Base-by-base conservation (phyloP, 2,888 invertebrate genomes). In the Xanthia togata region DNA sequence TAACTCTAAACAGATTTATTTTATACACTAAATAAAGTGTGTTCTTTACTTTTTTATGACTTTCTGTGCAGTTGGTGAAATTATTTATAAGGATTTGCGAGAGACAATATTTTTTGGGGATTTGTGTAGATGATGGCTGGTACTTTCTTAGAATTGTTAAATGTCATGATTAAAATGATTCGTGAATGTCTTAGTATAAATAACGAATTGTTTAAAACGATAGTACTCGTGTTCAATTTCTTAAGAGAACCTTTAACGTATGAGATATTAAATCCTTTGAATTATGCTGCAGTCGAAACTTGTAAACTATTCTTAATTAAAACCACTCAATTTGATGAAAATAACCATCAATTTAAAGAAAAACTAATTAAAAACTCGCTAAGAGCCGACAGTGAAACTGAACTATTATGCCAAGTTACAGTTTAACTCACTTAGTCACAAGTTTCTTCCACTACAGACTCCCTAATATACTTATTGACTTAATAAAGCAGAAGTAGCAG, bases 391-490 rank as follows among this genome's bases (percentile, higher is more conserved):
- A 85, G 59, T 57, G 64, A 85, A 65, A 69, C 69, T 69, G 60
- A 85, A 85, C 78, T 82, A 85, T 82, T 70, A 57, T 62, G 62
- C 44, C 60, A 76, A 82, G 83, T 82, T 85, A 69, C 69, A 72
- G 69, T 70, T 70, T 76, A 83, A 83, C 74, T 74, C 63, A 70
- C 35, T 83, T 79, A 84, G 41, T 26, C 12, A 41, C 55, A 75
- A 87, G 65, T 84, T 88, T 57, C 70, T 67, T 69, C 53, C 65
- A 86, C 74, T 83, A 83, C 70, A 86, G 79, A 23, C 71, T 76
- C 72, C 59, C 50, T 84, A 85, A 87, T 80, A 77, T 82, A 87
- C 79, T 88, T 88, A 88, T 84, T 84, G 87, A 79, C 82, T 88
- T 87, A 88, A 79, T 84, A 79, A 79, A 87, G 82, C 76, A 75